Conservation (phyloP, 2,797 vertebrate genomes). For the Acridotheres tristis region DNA sequence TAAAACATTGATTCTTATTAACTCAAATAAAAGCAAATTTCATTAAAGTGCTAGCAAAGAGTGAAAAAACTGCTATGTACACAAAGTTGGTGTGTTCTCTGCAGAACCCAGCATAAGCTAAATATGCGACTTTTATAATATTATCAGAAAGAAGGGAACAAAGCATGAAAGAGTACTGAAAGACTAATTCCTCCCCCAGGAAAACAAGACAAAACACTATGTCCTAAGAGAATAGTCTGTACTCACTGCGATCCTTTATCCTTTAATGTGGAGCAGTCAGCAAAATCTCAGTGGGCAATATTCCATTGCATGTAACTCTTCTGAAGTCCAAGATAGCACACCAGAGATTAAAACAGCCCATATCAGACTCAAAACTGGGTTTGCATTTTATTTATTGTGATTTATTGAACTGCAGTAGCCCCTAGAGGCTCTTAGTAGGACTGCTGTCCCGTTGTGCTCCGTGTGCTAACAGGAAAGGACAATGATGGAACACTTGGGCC, state of each 20-base stretch:
- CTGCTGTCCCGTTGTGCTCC: neutral
- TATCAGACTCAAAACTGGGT: neutral
- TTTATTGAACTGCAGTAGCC: conserved; percentile 51
- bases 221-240: neutral
- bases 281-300: neutral
- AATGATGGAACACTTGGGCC: neutral
- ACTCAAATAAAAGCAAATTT: conserved; percentile 22
- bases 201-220: neutral
- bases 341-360: neutral
- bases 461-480: neutral
- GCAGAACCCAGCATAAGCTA: neutral
- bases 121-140: neutral
- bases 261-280: neutral
- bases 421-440: conserved; percentile 52
- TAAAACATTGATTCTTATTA: conserved; percentile 27
- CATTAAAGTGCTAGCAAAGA: neutral
- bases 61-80: neutral
- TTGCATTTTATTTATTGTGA: conserved; percentile 2
- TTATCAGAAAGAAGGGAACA: neutral
- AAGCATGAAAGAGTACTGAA: neutral
- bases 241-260: neutral
- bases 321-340: neutral
- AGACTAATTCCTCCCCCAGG: neutral
- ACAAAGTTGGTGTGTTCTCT: neutral
- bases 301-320: neutral